Evolutionary conservation across 2,888 invertebrate genomes (phyloP).

Genomic region (Ophion ellenae): DNA sequence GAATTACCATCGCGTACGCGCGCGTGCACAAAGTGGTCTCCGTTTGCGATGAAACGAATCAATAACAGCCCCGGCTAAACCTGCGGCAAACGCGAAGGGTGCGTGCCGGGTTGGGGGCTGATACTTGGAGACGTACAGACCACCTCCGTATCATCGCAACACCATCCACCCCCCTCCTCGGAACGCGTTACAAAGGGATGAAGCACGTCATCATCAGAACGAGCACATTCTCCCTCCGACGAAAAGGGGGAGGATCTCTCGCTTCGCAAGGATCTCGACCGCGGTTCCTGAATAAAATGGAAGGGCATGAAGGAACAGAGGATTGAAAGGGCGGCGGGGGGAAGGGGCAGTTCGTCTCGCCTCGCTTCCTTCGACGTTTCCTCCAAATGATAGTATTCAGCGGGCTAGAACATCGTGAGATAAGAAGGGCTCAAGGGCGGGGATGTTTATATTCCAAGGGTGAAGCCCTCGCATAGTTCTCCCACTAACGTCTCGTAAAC

Average conservation of each 20-base stretch:
- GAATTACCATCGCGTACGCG: not conserved
- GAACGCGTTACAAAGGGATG: slow-evolving; percentile 73
- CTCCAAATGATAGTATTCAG: slow-evolving; percentile 63
- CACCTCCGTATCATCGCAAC: no score
- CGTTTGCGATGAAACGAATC: slow-evolving; percentile 79
- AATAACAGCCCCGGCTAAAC: slow-evolving; percentile 71
- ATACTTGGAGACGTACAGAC: slow-evolving; percentile 40
- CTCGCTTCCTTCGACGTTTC: slow-evolving; percentile 56
- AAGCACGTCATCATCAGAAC: slow-evolving; percentile 37
- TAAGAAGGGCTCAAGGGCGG: slow-evolving; percentile 50
- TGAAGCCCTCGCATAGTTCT: slow-evolving; percentile 23
- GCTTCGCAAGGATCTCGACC: not conserved
- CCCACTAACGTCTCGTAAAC: slow-evolving; percentile 9
- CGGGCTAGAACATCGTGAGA: slow-evolving; percentile 60
- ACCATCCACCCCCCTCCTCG: no score
- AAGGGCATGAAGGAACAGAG: not conserved
- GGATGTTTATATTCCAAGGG: not conserved
- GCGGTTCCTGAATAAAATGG: not conserved
- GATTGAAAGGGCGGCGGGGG: not conserved
- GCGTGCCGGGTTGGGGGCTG: slow-evolving; percentile 1
- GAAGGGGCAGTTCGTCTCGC: slow-evolving; percentile 50
- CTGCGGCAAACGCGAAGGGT: slow-evolving; percentile 4
- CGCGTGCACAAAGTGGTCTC: slow-evolving; percentile 22
- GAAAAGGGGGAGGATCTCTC: not conserved
- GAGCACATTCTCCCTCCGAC: not conserved